Evolutionary conservation across 2,888 invertebrate species (phyloP).

Genomic region (Sarcophaga carnaria): DNA sequence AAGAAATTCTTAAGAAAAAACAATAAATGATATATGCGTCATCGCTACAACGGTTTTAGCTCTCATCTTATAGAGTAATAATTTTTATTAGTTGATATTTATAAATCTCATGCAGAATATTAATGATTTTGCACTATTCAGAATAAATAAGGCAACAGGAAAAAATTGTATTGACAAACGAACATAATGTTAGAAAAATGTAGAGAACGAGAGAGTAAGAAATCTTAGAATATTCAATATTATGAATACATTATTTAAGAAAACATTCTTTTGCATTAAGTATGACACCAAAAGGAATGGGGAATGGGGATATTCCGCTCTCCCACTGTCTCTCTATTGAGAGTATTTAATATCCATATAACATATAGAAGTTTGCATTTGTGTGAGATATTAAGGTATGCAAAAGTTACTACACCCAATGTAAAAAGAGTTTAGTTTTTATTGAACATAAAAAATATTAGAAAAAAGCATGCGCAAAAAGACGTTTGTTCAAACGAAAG

Average conservation of each 20-base stretch:
- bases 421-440: slow-evolving; percentile 22
- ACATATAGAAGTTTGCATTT: not conserved
- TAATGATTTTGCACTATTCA: slow-evolving; percentile 16
- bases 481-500: slow-evolving; percentile 30
- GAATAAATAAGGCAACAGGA: not conserved
- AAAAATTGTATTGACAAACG: not conserved
- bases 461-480: slow-evolving; percentile 64
- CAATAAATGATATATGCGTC: slow-evolving; percentile 26
- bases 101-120: slow-evolving; percentile 42
- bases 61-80: slow-evolving; percentile 11
- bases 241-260: not conserved
- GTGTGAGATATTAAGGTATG: slow-evolving; percentile 15
- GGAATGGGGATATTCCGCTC: not conserved
- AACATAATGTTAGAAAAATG: not conserved
- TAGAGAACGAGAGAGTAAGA: not conserved
- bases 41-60: slow-evolving; percentile 16
- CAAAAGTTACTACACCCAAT: slow-evolving; percentile 60
- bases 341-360: not conserved
- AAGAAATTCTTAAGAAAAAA: slow-evolving; percentile 33
- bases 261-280: slow-evolving; percentile 4
- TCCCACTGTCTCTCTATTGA: not conserved
- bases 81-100: slow-evolving; percentile 11
- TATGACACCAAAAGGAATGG: not conserved
- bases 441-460: slow-evolving; percentile 28
- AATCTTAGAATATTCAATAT: not conserved